Conservation (phyloP, 2,797 vertebrate genomes). For the Garrulus glandarius region DNA sequence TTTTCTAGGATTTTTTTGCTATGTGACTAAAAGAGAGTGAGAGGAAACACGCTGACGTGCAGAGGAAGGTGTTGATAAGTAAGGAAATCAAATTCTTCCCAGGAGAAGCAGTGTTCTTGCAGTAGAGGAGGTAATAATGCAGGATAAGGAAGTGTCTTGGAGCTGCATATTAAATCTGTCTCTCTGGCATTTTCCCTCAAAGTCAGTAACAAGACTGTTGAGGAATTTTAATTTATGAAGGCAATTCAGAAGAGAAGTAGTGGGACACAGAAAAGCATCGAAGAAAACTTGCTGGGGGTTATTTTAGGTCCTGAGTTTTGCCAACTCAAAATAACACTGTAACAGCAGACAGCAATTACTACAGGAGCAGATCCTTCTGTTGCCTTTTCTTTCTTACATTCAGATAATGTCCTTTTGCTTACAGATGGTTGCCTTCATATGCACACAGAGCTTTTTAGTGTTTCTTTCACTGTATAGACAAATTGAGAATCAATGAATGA, state of each 20-base stretch:
- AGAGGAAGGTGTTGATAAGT: conserved; percentile 37
- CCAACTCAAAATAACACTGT: not conserved
- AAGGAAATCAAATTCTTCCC: conserved; percentile 33
- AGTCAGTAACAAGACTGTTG: conserved; percentile 28
- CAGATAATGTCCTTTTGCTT: not conserved
- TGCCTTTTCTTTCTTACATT: not conserved
- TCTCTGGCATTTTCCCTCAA: conserved; percentile 24
- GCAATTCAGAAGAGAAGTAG: not conserved
- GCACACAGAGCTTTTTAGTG: not conserved
- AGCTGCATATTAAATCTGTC: conserved; percentile 11
- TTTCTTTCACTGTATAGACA: not conserved
- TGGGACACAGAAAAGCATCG: not conserved
- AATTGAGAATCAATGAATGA: not conserved
- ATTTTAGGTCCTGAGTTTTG: not conserved
- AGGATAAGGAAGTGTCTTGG: conserved; percentile 19
- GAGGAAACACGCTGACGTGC: not conserved
- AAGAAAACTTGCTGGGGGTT: not conserved
- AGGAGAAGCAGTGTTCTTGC: not conserved
- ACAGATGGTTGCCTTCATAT: not conserved
- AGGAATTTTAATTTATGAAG: conserved; percentile 7
- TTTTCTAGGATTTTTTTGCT: conserved; percentile 1
- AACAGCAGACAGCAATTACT: not conserved
- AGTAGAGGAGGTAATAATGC: not conserved
- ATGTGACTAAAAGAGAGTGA: not conserved
- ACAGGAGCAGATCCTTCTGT: not conserved